Base-by-base conservation (phyloP, 2,888 invertebrate genomes). In the Eristalis pertinax region DNA sequence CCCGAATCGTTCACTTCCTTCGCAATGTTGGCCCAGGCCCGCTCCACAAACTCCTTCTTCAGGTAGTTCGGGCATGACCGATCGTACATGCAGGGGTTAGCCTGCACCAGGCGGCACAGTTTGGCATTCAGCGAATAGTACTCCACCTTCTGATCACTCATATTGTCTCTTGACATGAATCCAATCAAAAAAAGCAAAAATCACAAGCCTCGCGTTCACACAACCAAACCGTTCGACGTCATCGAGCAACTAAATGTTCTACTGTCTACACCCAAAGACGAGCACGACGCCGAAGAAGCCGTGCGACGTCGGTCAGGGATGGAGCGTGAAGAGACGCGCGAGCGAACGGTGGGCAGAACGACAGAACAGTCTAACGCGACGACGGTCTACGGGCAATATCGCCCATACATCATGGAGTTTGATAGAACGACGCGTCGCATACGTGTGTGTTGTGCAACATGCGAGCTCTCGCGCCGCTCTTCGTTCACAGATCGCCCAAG, bases 41-140 rank as follows among this genome's bases (percentile, higher is more conserved):
- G 90, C 38, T 92, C 91, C 63, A 92, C 90, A 26, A 90, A 89
- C 13, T 92, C 91, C 65, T 92, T 92, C 56, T 90, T 91, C 77
- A 91, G 89, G 84, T 91, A 92, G 65, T 90, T 89, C 1, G 89
- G 85, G 84, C 91, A 89, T 22, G 91, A 91, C 19, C 92, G 92
- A 89, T 92, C 92, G 80, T 92, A 92, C 89, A 92, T 91, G 78
- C 92, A 92, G 1, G 92, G 91, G 89, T 91, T 90, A 56, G 89
- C 85, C 56, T 91, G 89, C 38, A 92, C 92, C 50, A 92, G 78
- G 1, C 91, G 90, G 24, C 92, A 92, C 26, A 92, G 90, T 88
- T 91, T 92, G 0, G 91, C 90, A 79, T 92, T 92, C 11, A 90
- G 88, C 65, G 90, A 89, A 43, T 90, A 91, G 86, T 90, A 89